These are phyloP conservation scores for Stenodema calcarata DNA, from an alignment of 2,888 invertebrate species.

Conservation along the genomic window DNA sequence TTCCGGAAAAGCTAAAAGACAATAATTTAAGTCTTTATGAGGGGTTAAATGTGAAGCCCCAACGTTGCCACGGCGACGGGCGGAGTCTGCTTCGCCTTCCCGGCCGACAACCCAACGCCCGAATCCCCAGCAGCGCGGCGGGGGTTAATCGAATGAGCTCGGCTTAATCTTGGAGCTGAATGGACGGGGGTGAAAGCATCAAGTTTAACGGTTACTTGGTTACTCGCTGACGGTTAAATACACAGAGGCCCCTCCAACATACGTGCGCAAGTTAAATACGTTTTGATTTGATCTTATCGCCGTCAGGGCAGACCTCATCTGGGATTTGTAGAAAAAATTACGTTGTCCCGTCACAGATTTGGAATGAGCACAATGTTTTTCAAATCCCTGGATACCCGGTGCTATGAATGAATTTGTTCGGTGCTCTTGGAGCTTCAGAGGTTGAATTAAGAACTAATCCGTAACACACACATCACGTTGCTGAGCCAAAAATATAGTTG, in stretches of 20 bases:
- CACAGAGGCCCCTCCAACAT: not conserved
- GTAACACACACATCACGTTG: too few species aligned
- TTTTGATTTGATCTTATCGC: not conserved
- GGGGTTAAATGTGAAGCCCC: not conserved
- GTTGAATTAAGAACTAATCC: too few species aligned
- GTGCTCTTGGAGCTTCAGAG: too few species aligned
- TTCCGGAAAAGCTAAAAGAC: conserved; percentile 33
- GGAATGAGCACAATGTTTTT: too few species aligned
- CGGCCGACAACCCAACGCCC: not conserved
- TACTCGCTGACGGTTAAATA: conserved; percentile 7
- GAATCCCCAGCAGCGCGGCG: not conserved
- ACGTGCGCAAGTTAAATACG: not conserved
- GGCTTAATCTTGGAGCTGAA: conserved; percentile 12
- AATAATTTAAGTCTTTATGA: conserved; percentile 32
- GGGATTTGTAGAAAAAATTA: not conserved
- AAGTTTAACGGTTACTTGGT: conserved; percentile 27
- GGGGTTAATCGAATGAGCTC: conserved; percentile 38
- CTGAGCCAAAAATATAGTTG: too few species aligned
- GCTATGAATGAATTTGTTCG: too few species aligned
- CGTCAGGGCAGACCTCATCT: not conserved
- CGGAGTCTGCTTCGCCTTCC: not conserved
- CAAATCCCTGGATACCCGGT: too few species aligned
- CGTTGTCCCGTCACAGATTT: too few species aligned
- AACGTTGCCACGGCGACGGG: not conserved
- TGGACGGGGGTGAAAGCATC: conserved; percentile 17